These are phyloP conservation scores for Telmatochromis sp. DNA, from an alignment of 2,113 vertebrate genomes.

Conservation along the genomic window DNA sequence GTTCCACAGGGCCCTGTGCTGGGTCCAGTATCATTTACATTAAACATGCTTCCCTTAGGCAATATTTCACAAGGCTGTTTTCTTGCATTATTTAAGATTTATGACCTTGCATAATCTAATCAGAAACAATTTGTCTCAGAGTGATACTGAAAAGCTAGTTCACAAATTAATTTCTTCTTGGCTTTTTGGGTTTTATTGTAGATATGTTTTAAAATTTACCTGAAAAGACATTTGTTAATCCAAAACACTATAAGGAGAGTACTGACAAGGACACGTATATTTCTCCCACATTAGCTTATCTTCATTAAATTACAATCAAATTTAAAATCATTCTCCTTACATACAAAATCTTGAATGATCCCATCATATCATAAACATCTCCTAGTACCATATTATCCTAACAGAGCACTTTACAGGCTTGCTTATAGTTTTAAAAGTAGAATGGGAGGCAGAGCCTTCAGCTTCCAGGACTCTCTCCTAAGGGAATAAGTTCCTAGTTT, in stretches of 20 bases:
- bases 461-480: neutral
- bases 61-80: neutral
- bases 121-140: neutral
- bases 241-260: neutral
- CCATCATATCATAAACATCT: neutral
- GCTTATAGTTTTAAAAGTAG: neutral
- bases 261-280: neutral
- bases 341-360: neutral
- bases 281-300: neutral
- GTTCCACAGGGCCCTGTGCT: neutral
- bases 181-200: neutral
- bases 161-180: neutral
- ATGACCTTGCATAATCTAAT: neutral
- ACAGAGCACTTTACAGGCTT: neutral
- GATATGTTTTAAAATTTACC: neutral
- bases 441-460: neutral
- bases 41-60: neutral
- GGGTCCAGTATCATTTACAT: neutral
- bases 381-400: neutral
- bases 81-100: neutral
- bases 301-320: neutral
- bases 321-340: neutral
- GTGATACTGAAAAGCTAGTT: neutral
- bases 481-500: neutral
- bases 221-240: neutral